Percentiles rank a stretch among this genome's conserved stretches.
These are phyloP conservation scores for Lathronympha strigana DNA, from an alignment of 2,888 invertebrate genomes.

Conservation along the genomic window DNA sequence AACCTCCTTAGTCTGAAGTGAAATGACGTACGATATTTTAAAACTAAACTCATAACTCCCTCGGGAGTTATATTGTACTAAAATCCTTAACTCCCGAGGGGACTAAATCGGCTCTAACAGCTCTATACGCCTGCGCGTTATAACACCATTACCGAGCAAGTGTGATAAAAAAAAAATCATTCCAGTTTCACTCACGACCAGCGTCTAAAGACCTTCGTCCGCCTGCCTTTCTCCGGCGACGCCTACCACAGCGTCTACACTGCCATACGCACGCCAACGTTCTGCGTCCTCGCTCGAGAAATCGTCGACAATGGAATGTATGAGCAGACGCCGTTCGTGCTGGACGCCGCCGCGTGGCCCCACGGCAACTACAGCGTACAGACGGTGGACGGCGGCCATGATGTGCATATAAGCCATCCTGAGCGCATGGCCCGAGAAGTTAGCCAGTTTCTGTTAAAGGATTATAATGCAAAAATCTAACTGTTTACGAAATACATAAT, in stretches of 20 bases:
- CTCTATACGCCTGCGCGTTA: no score
- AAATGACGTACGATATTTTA: no score
- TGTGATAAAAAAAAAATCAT: no score
- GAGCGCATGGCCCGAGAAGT: slow-evolving; percentile 76
- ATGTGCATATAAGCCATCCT: slow-evolving; percentile 84
- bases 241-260: slow-evolving; percentile 57
- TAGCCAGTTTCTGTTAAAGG: slow-evolving; percentile 57
- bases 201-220: slow-evolving; percentile 62
- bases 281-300: slow-evolving; percentile 57
- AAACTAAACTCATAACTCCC: no score
- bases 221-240: slow-evolving; percentile 57
- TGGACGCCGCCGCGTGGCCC: slow-evolving; percentile 60
- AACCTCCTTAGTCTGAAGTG: no score
- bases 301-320: slow-evolving; percentile 53
- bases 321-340: slow-evolving; percentile 54
- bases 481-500: no score
- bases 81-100: no score
- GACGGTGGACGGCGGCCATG: slow-evolving; percentile 83
- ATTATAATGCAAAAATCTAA: slow-evolving; percentile 43
- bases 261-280: slow-evolving; percentile 54
- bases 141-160: no score
- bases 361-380: slow-evolving; percentile 59
- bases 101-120: no score
- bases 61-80: no score
- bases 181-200: slow-evolving; percentile 68